These are phyloP conservation scores for Melanotaenia maccullochi DNA, from an alignment of 2,797 vertebrate genomes.

Conservation along the genomic window DNA sequence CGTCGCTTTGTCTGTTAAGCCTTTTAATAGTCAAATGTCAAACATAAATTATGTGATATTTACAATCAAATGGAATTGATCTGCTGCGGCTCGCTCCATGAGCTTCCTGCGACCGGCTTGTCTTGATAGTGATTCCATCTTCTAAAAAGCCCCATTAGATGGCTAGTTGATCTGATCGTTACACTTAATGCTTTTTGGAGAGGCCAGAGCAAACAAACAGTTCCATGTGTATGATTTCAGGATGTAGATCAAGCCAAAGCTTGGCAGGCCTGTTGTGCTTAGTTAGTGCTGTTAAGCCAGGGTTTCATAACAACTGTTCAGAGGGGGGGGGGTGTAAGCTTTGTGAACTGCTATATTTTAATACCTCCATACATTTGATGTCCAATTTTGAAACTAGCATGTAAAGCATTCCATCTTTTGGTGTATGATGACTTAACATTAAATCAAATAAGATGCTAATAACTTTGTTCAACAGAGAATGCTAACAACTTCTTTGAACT, in stretches of 20 bases:
- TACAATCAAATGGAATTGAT: neutral
- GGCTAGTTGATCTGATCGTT: neutral
- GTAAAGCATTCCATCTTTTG: constrained; percentile 54
- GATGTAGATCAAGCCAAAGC: constrained; percentile 2
- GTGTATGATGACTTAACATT: constrained; percentile 59
- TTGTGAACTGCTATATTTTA: constrained; percentile 23
- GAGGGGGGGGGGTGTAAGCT: constrained; percentile 4
- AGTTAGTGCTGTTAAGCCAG: neutral
- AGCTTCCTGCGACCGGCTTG: neutral
- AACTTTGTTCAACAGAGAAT: constrained; percentile 68
- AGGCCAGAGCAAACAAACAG: neutral
- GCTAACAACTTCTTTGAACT: constrained; percentile 96
- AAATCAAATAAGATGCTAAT: constrained; percentile 59
- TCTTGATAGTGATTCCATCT: neutral
- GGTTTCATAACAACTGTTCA: neutral
- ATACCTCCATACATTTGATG: constrained; percentile 68
- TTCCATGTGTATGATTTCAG: neutral
- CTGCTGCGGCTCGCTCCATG: neutral
- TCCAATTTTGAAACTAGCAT: constrained; percentile 66
- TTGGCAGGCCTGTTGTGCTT: constrained; percentile 3
- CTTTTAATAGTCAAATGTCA: too few relatives aligned
- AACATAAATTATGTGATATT: neutral
- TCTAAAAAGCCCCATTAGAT: neutral
- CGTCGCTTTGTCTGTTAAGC: neutral
- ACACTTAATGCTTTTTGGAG: neutral